Base-by-base conservation (phyloP, 2,113 vertebrate species). In the Cinclus mexicanus region DNA sequence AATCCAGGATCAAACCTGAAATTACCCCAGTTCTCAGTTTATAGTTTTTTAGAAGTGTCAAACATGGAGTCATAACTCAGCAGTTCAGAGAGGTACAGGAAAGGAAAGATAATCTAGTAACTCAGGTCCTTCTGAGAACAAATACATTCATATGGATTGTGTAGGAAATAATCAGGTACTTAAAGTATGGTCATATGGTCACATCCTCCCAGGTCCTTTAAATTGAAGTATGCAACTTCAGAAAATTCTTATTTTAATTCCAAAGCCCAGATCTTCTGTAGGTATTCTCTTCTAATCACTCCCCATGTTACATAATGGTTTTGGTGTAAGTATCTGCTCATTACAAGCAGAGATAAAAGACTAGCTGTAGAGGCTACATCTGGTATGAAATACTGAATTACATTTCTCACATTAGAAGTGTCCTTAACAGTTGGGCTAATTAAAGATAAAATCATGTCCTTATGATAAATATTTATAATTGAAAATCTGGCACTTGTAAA, bases 401-500 rank as follows among this genome's bases (percentile, higher is more conserved):
- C 87, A 68, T 95, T 98, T 98, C 98, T 97, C 97, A 97, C 97
- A 95, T 98, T 83, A 90, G 95, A 98, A 97, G 98, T 98, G 97
- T 97, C 97, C 97, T 95, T 98, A 96, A 97, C 98, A 98, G 97
- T 97, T 98, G 96, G 96, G 94, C 95, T 98, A 98, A 98, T 98
- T 98, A 98, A 98, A 98, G 95, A 97, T 96, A 97, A 98, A 98
- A 97, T 97, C 95, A 91, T 90, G 96, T 97, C 96, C 95, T 96
- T 94, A 94, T 76, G 89, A 98, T 98, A 98, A 98, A 98, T 98
- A 98, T 98, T 98, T 98, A 97, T 97, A 94, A 97, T 97, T 67
- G 84, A 87, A 95, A 98, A 97, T 97, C 96, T 98, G 96, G 93
- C 77, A 37, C 89, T 93, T 96, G 65, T 83, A 95, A 97, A 93